A percentile compares a stretch with the other conserved stretches of the same genome.
Conservation (phyloP, 1,140 invertebrate species). For the Leptestheria dahalacensis region DNA sequence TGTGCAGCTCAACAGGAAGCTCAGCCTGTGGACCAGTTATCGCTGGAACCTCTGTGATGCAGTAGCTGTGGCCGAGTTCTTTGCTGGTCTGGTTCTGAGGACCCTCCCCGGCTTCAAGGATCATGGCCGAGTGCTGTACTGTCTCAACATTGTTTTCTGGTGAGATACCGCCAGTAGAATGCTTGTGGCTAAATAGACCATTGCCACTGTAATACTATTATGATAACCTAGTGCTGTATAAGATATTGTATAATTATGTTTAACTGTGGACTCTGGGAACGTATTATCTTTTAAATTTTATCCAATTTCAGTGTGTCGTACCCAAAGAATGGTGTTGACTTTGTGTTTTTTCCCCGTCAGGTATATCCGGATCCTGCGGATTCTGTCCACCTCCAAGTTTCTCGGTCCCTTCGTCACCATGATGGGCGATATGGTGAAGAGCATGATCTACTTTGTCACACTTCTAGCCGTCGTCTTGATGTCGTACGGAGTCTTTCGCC, state of each 20-base stretch:
- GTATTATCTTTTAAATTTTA: no score
- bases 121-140: slow-evolving; percentile 72
- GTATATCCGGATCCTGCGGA: slow-evolving; percentile 83
- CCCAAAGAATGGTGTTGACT: no score
- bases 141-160: slow-evolving; percentile 88
- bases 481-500: slow-evolving; percentile 88
- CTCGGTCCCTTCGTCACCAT: slow-evolving; percentile 92
- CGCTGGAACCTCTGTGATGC: slow-evolving; percentile 86
- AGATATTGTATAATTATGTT: no score
- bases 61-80: slow-evolving; percentile 65
- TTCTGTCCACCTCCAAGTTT: slow-evolving; percentile 90
- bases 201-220: no score
- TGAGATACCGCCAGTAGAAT: no score
- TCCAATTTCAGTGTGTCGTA: no score
- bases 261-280: background rate
- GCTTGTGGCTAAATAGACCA: no score
- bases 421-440: slow-evolving; percentile 97
- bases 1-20: slow-evolving; percentile 69
- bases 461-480: slow-evolving; percentile 86
- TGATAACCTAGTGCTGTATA: no score
- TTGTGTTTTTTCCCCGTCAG: no score
- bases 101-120: slow-evolving; percentile 55
- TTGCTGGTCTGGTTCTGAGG: slow-evolving; percentile 60
- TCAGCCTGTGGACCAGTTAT: slow-evolving; percentile 80
- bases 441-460: slow-evolving; percentile 92